These are phyloP conservation scores for Zenarchopterus dispar DNA, from an alignment of 2,797 vertebrate genomes.

Conservation along the genomic window DNA sequence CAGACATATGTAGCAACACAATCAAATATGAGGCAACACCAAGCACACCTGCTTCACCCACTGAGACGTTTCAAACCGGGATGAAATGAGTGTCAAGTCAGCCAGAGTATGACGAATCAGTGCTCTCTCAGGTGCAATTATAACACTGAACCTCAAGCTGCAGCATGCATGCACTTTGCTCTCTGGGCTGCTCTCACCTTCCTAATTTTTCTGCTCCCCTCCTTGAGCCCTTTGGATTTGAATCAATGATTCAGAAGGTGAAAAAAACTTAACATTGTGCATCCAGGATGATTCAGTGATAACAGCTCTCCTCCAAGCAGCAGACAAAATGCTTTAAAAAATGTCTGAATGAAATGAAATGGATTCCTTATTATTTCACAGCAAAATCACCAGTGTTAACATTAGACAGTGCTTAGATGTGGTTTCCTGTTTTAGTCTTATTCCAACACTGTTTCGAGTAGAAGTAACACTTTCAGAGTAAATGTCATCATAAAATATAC, in stretches of 20 bases:
- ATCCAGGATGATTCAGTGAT: too few relatives aligned
- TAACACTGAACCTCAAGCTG: conserved; percentile 74
- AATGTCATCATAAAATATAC: too few relatives aligned
- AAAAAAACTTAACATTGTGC: not conserved
- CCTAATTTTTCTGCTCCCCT: not conserved
- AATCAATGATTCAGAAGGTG: conserved; percentile 33
- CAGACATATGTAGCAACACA: too few relatives aligned
- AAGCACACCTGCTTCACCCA: not conserved
- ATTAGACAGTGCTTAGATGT: too few relatives aligned
- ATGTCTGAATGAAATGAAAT: not conserved
- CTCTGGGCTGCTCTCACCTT: conserved; percentile 50
- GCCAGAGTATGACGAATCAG: conserved; percentile 70
- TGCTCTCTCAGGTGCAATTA: conserved; percentile 74
- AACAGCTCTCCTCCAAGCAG: not conserved
- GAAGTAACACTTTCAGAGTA: too few relatives aligned
- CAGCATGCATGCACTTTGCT: conserved; percentile 57
- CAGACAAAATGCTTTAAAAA: not conserved
- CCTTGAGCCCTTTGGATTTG: conserved; percentile 26
- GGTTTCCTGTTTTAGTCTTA: too few relatives aligned
- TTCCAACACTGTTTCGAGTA: too few relatives aligned
- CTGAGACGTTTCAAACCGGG: conserved; percentile 2
- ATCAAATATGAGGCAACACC: not conserved
- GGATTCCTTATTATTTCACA: not conserved
- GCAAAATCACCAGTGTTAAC: too few relatives aligned
- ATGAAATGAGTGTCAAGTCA: conserved; percentile 45